Percentiles rank a stretch among this genome's conserved stretches.
Evolutionary conservation across 1,140 invertebrate genomes (phyloP).

Genomic region (Euglossa dilemma): DNA sequence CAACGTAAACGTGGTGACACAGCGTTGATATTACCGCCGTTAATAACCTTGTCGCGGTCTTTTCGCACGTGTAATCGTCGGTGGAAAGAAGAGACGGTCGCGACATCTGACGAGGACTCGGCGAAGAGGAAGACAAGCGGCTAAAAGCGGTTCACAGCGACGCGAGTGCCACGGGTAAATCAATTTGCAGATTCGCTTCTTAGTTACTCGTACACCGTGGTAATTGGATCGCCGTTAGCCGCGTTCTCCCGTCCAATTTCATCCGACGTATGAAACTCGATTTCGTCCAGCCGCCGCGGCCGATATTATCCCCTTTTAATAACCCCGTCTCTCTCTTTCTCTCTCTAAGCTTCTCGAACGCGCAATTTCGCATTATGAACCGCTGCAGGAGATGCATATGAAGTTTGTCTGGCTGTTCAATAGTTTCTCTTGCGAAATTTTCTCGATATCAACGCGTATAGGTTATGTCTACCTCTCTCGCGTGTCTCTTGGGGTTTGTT

Average conservation of each 20-base stretch:
- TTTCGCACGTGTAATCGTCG: slow-evolving; percentile 38
- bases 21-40: slow-evolving; percentile 32
- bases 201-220: neutral
- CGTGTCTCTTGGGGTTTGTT: neutral
- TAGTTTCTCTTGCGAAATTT: neutral
- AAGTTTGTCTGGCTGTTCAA: slow-evolving; percentile 6
- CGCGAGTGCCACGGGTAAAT: neutral
- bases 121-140: no score
- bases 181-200: slow-evolving; percentile 17
- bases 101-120: slow-evolving; percentile 20
- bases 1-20: slow-evolving; percentile 7
- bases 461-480: no score
- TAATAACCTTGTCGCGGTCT: slow-evolving; percentile 45
- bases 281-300: neutral
- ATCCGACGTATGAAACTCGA: neutral
- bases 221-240: slow-evolving; percentile 16
- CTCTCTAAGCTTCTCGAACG: slow-evolving; percentile 24
- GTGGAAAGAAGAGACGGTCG: neutral
- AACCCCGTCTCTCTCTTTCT: neutral
- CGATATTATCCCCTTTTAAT: slow-evolving; percentile 40
- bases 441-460: neutral
- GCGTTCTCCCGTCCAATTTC: slow-evolving; percentile 17
- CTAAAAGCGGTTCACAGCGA: neutral
- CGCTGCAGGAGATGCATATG: neutral
- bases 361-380: slow-evolving; percentile 38